Evolutionary conservation across 1,140 invertebrate species (phyloP).

Genomic region (Tetramorium alpestre): DNA sequence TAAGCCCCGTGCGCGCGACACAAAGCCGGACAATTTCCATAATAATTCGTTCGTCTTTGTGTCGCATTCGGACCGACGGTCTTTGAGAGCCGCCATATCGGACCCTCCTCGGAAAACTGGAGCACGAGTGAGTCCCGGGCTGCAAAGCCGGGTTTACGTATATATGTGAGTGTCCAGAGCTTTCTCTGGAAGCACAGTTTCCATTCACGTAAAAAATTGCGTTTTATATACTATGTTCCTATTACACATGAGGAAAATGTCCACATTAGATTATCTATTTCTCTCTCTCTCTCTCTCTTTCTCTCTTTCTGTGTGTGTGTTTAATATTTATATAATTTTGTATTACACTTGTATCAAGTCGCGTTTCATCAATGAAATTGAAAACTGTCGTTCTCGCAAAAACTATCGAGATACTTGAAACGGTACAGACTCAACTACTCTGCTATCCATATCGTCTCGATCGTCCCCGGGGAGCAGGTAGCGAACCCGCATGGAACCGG

Average conservation of each 20-base stretch:
- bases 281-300: too few species aligned
- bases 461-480: background rate
- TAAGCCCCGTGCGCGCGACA: slow-evolving; percentile 46
- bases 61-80: slow-evolving; percentile 36
- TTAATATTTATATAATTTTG: background rate
- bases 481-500: background rate
- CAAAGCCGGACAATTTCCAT: slow-evolving; percentile 57
- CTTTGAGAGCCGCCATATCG: slow-evolving; percentile 42
- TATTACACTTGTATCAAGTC: too few species aligned
- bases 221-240: background rate
- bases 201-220: background rate
- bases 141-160: slow-evolving; percentile 23
- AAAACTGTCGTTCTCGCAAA: background rate
- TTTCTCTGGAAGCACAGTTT: background rate
- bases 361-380: background rate
- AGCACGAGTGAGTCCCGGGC: slow-evolving; percentile 24
- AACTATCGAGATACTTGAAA: background rate
- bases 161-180: background rate
- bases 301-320: background rate
- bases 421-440: background rate
- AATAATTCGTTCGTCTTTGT: slow-evolving; percentile 53
- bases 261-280: background rate
- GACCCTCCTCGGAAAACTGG: slow-evolving; percentile 38
- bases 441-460: background rate
- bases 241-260: too few species aligned